Evolutionary conservation across 2,113 vertebrate genomes (phyloP), one percentile per base, ranked within the genome.

Genomic region (Sciurus niger): DNA sequence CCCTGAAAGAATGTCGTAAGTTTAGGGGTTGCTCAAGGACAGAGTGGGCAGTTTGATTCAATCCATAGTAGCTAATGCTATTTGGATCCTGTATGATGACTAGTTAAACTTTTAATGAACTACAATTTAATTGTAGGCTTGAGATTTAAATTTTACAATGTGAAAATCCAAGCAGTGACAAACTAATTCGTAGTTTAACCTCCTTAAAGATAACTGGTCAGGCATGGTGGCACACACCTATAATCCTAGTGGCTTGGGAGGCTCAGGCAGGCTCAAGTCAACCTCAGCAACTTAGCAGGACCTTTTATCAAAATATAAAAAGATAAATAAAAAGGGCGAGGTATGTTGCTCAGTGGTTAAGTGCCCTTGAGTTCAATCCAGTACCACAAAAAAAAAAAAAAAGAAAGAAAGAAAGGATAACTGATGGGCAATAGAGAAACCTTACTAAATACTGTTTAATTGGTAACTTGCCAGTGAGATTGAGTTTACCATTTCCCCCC

Each of bases 1-100:
- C 99, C 30, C 98, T 99, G 72, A 99, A 99, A 85, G 99, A 99
- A 93, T 99, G 99, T 97, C 98, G 99, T 99, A 98, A 99, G 99
- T 99, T n/a, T 43, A 53, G 60, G 18, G 16, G 18, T 8, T 34
- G 30, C 67, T 30, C 4, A 3, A 87, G 92, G 14, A n/a, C 90
- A 74, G 12, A 63, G 16, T 7, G 55, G 53, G 53, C 28, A 10
- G 9, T 53, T 30, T 73, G 24, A 6, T 22, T 37, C 20, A 58
- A 6, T 22, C 48, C 18, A 17, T n/a, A 4, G 1, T 22, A 82
- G 18, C 60, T 70, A 18, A 55, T 46, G 48, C 13, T 10, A 1
- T 63, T 20, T 8, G 17, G 30, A 34, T 1, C 28, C 46, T n/a
- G n/a, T 17, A 14, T 73, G 65, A n/a, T 58, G 18, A 28, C 77